phyloP scores from a whole-genome alignment of 2,797 vertebrate species.

The Chromis chromis region DNA sequence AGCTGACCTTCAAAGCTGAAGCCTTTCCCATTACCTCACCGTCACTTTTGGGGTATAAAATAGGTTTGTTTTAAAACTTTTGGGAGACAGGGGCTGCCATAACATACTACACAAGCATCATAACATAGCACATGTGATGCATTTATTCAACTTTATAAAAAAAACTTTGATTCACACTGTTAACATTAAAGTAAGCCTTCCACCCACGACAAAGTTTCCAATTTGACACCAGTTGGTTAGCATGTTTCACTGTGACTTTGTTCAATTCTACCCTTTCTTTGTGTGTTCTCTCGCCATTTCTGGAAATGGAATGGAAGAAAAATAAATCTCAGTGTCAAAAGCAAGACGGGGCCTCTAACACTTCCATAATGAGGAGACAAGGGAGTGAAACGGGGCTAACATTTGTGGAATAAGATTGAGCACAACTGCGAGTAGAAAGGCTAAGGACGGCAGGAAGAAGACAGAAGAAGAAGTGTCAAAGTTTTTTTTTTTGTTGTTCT shows the following conservation, averaged over 20 bases:
- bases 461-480: slow-evolving; percentile 19
- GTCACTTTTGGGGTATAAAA: no score
- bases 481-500: slow-evolving; percentile 6
- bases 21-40: no score
- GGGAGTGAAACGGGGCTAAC: slow-evolving; percentile 49
- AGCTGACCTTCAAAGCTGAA: no score
- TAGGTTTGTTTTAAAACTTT: no score
- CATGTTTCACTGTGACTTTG: slow-evolving; percentile 5
- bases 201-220: slow-evolving; percentile 9
- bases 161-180: neutral
- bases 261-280: slow-evolving; percentile 21
- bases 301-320: neutral
- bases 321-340: slow-evolving; percentile 34
- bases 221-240: slow-evolving; percentile 27
- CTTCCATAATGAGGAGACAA: slow-evolving; percentile 64
- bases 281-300: slow-evolving; percentile 1
- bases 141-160: neutral
- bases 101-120: no score
- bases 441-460: neutral
- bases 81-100: no score
- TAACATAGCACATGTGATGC: no score
- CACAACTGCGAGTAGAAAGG: neutral
- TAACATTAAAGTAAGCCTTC: slow-evolving; percentile 21
- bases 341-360: slow-evolving; percentile 46
- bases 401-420: slow-evolving; percentile 43